Percentiles rank a stretch among this genome's conserved stretches.
These are phyloP conservation scores for Eupithecia vulgata DNA, from an alignment of 2,888 invertebrate genomes.

Conservation along the genomic window DNA sequence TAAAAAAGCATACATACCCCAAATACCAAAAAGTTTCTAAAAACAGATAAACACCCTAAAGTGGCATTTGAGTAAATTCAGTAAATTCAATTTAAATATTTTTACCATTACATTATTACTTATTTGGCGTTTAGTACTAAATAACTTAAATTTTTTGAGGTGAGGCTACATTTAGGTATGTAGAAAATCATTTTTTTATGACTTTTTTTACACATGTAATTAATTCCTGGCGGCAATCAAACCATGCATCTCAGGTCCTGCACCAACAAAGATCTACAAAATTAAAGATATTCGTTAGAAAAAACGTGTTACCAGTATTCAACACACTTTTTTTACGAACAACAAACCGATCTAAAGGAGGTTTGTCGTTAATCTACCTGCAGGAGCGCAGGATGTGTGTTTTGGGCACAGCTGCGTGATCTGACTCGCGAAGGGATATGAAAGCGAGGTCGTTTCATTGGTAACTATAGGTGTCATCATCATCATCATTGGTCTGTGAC, in stretches of 20 bases:
- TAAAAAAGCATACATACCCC: too few species aligned
- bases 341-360: not conserved
- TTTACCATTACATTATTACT: too few species aligned
- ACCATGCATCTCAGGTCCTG: not conserved
- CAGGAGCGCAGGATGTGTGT: slow-evolving; percentile 26
- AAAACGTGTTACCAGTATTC: not conserved
- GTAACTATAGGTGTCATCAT: not conserved
- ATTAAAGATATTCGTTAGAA: not conserved
- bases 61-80: too few species aligned
- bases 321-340: not conserved
- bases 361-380: slow-evolving; percentile 20
- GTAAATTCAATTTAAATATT: too few species aligned
- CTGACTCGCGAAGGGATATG: slow-evolving; percentile 19
- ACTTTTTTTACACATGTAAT: too few species aligned
- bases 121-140: too few species aligned
- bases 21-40: too few species aligned
- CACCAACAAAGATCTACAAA: not conserved
- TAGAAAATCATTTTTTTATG: too few species aligned
- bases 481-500: not conserved
- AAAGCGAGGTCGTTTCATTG: not conserved
- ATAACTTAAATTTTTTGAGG: too few species aligned
- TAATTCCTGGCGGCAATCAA: not conserved
- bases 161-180: too few species aligned
- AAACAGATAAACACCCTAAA: too few species aligned
- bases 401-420: slow-evolving; percentile 30